Conservation (phyloP, 2,888 invertebrate genomes). For the Piscicola geometra region DNA sequence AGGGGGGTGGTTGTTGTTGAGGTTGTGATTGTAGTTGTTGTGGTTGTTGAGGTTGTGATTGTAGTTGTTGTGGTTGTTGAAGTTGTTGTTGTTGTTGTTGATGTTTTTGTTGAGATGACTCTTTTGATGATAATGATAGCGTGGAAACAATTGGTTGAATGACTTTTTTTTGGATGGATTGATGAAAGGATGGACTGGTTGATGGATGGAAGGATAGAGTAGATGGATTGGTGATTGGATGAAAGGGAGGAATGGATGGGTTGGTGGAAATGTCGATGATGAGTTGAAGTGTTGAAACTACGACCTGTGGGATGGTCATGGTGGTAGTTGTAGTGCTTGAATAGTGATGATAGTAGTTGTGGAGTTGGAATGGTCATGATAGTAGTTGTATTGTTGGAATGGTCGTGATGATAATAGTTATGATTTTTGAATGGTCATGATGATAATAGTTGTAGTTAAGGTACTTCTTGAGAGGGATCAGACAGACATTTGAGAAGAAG, state of each 20-base stretch:
- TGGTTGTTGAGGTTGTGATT: constrained; percentile 31
- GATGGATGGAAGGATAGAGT: too few relatives aligned
- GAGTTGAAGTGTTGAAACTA: constrained; percentile 69
- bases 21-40: constrained; percentile 34
- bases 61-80: constrained; percentile 11
- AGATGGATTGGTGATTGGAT: constrained; percentile 49
- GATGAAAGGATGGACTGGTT: too few relatives aligned
- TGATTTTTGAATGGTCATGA: too few relatives aligned
- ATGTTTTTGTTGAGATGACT: neutral
- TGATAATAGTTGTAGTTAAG: too few relatives aligned
- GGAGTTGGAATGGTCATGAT: neutral
- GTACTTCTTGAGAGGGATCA: constrained; percentile 80
- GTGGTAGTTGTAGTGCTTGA: constrained; percentile 59
- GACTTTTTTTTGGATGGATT: too few relatives aligned
- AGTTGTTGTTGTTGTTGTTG: too few relatives aligned
- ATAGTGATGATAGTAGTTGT: neutral
- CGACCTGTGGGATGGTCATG: constrained; percentile 62
- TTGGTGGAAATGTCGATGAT: constrained; percentile 66
- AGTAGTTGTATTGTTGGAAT: neutral
- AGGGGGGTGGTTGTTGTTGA: constrained; percentile 42
- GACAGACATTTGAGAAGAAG: constrained; percentile 77
- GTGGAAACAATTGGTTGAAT: too few relatives aligned
- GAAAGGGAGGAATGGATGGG: constrained; percentile 46
- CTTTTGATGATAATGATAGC: constrained; percentile 17
- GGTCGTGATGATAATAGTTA: neutral